Evolutionary conservation across 2,888 invertebrate species (phyloP).

Genomic region (Cephus runcator): DNA sequence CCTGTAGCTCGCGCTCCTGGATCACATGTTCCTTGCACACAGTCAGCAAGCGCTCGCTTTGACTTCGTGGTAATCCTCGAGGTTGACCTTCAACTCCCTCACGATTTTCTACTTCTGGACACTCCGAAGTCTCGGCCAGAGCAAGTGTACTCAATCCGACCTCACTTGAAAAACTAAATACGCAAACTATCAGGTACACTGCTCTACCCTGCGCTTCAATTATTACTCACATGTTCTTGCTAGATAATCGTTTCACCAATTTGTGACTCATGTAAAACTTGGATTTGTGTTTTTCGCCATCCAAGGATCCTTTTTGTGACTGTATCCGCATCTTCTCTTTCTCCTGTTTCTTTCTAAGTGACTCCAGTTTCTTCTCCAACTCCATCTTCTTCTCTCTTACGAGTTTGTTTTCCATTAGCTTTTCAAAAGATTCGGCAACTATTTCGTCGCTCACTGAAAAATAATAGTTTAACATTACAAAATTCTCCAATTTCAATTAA

Average conservation of each 20-base stretch:
- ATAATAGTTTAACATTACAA: not conserved
- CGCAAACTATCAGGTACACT: not conserved
- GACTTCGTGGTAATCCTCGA: conserved; percentile 70
- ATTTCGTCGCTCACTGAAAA: conserved; percentile 66
- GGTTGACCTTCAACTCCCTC: conserved; percentile 67
- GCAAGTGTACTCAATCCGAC: conserved; percentile 48
- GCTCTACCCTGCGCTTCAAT: not conserved
- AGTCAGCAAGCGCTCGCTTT: conserved; percentile 73
- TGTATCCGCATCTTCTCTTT: conserved; percentile 76
- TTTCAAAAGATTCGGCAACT: conserved; percentile 82
- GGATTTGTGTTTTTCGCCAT: conserved; percentile 73
- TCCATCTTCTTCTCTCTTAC: conserved; percentile 86
- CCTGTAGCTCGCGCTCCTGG: conserved; percentile 80
- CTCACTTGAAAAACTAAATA: conserved; percentile 52
- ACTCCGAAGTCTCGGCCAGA: conserved; percentile 65
- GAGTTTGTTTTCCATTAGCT: conserved; percentile 82
- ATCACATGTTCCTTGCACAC: conserved; percentile 76
- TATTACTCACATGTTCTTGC: conserved; percentile 79
- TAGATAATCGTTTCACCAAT: conserved; percentile 80
- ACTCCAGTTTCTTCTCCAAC: conserved; percentile 88
- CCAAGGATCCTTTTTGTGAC: conserved; percentile 71
- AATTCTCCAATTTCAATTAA: not conserved
- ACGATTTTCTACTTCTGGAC: conserved; percentile 62
- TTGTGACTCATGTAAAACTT: conserved; percentile 81
- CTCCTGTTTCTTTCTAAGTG: conserved; percentile 83